Evolutionary conservation across 2,113 vertebrate species (phyloP).

Genomic region (Rallus limicola): DNA sequence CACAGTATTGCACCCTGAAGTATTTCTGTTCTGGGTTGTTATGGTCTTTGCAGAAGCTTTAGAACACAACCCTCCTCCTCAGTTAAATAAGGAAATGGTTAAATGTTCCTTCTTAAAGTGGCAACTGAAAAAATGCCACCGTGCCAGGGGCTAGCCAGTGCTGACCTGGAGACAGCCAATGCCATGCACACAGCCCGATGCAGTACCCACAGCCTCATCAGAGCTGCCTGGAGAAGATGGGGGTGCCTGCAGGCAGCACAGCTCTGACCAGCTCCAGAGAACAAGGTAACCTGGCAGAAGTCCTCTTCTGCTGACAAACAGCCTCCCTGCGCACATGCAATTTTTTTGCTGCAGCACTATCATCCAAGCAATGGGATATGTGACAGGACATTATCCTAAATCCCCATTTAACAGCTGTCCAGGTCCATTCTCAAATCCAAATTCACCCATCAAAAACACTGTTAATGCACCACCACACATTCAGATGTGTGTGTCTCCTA

Average conservation of each 20-base stretch:
- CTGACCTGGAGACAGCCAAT: background rate
- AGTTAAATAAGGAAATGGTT: background rate
- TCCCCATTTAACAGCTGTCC: background rate
- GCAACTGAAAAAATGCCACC: background rate
- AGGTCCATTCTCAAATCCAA: background rate
- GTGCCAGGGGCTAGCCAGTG: fast-evolving
- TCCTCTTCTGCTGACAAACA: background rate
- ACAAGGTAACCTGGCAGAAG: background rate
- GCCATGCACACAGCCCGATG: background rate
- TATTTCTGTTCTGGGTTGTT: background rate
- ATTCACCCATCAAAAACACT: background rate
- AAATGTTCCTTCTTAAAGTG: background rate
- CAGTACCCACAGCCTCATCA: fast-evolving
- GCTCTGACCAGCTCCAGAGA: background rate
- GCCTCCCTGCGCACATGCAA: background rate
- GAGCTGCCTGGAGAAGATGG: background rate
- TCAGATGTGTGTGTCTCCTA: background rate
- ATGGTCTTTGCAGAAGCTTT: background rate
- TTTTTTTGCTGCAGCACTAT: background rate
- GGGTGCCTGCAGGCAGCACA: background rate
- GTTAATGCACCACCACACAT: background rate
- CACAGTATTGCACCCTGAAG: background rate
- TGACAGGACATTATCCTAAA: background rate
- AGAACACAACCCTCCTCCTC: fast-evolving
- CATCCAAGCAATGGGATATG: background rate